Conservation (phyloP, 2,113 vertebrate genomes). For the Cololabis saira region DNA sequence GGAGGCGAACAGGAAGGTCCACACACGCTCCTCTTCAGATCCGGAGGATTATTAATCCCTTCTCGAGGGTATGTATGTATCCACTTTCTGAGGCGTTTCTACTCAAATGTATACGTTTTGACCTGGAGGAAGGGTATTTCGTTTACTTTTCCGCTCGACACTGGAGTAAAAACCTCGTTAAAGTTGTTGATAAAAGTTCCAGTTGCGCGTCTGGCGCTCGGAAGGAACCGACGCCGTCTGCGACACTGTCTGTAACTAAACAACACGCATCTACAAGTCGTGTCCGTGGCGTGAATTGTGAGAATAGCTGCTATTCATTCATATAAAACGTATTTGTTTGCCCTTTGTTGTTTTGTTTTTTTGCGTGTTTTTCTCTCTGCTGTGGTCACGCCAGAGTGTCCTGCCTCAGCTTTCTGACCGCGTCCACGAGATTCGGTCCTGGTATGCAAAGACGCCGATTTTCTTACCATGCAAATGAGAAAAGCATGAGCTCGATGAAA, state of each 20-base stretch:
- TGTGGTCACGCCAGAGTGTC: not conserved
- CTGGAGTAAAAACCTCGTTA: too few relatives aligned
- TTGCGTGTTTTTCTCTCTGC: too few relatives aligned
- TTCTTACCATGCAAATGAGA: slow-evolving; percentile 14
- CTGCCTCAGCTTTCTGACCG: not conserved
- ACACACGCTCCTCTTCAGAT: slow-evolving; percentile 8
- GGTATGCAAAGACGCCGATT: slow-evolving; percentile 3
- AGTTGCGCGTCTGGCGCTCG: not conserved
- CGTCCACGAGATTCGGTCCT: slow-evolving; percentile 5
- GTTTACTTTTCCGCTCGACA: not conserved
- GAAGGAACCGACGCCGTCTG: not conserved
- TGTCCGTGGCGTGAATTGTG: too few relatives aligned
- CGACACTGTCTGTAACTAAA: too few relatives aligned
- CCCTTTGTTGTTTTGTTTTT: too few relatives aligned
- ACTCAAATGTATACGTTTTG: rapidly evolving
- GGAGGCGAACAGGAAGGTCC: not conserved
- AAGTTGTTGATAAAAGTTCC: not conserved
- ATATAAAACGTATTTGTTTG: too few relatives aligned
- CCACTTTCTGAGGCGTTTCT: not conserved
- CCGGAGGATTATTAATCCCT: not conserved
- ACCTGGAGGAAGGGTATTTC: not conserved
- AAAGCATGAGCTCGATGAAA: not conserved
- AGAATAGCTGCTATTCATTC: too few relatives aligned
- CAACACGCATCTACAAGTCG: too few relatives aligned
- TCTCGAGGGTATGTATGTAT: slow-evolving; percentile 49